Evolutionary conservation across 2,797 vertebrate species (phyloP).

Genomic region (Oryzias dopingdopingensis): DNA sequence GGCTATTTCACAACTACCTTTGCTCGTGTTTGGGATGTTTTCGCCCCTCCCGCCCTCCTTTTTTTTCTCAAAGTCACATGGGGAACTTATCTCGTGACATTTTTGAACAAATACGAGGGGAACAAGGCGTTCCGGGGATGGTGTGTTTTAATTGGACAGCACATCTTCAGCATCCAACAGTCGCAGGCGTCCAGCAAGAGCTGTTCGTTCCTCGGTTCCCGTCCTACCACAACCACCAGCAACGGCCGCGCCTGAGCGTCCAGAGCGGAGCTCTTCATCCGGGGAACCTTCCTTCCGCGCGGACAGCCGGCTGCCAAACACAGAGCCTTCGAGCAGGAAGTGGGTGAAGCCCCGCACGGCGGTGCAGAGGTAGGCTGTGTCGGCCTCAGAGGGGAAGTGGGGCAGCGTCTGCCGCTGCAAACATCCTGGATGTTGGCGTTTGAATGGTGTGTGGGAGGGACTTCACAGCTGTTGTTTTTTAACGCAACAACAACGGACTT

Average conservation of each 20-base stretch:
- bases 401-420: too few relatives aligned
- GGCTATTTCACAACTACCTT: constrained; percentile 14
- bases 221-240: neutral
- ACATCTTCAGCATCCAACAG: constrained; percentile 42
- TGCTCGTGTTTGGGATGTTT: constrained; percentile 28
- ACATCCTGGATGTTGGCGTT: constrained; percentile 6
- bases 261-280: constrained; percentile 1
- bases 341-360: constrained; percentile 9
- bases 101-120: constrained; percentile 52
- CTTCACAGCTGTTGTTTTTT: neutral
- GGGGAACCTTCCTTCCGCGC: too few relatives aligned
- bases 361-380: constrained; percentile 41
- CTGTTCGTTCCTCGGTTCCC: neutral
- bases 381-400: neutral
- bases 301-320: neutral
- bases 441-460: neutral
- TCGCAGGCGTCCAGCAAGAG: neutral
- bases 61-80: constrained; percentile 66
- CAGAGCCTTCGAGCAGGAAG: constrained; percentile 52
- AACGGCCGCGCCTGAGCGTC: neutral
- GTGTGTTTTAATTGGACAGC: constrained; percentile 47
- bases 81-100: constrained; percentile 66
- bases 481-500: constrained; percentile 21
- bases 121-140: constrained; percentile 48
- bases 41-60: constrained; percentile 21